These are phyloP conservation scores for Podargus strigoides DNA, from an alignment of 2,797 vertebrate genomes.

Conservation along the genomic window DNA sequence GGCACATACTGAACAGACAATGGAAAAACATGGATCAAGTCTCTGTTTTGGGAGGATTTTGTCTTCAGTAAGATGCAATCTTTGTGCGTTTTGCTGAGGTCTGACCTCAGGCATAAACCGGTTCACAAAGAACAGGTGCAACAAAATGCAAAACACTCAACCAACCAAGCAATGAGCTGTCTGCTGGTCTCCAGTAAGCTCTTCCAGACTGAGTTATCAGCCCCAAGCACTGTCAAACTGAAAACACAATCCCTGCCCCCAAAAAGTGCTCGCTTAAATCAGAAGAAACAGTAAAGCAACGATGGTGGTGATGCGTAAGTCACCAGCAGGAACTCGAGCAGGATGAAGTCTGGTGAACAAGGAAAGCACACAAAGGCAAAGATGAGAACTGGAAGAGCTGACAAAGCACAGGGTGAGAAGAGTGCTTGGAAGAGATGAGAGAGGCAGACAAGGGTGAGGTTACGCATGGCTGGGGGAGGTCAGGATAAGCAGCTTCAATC, in stretches of 20 bases:
- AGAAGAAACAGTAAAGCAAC: neutral
- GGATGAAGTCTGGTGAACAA: neutral
- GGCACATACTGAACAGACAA: neutral
- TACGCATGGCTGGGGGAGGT: neutral
- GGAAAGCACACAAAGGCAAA: neutral
- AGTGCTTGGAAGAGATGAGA: neutral
- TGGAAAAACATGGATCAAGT: neutral
- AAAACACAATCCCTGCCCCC: neutral
- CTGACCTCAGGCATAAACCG: neutral
- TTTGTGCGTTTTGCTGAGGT: neutral
- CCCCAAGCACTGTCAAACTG: neutral
- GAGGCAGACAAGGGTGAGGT: neutral
- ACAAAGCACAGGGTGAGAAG: neutral
- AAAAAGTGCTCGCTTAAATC: neutral
- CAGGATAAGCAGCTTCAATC: neutral
- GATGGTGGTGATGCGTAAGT: neutral
- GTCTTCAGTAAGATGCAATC: neutral
- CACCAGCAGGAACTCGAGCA: neutral
- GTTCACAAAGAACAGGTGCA: conserved; percentile 34
- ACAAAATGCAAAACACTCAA: conserved; percentile 35
- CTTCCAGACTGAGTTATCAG: neutral
- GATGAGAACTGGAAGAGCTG: neutral
- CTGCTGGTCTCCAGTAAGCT: neutral
- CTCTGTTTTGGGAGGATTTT: neutral
- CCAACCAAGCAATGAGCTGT: conserved; percentile 3